These are phyloP conservation scores for Synodontis membranacea DNA, from an alignment of 2,113 vertebrate genomes.

Conservation along the genomic window DNA sequence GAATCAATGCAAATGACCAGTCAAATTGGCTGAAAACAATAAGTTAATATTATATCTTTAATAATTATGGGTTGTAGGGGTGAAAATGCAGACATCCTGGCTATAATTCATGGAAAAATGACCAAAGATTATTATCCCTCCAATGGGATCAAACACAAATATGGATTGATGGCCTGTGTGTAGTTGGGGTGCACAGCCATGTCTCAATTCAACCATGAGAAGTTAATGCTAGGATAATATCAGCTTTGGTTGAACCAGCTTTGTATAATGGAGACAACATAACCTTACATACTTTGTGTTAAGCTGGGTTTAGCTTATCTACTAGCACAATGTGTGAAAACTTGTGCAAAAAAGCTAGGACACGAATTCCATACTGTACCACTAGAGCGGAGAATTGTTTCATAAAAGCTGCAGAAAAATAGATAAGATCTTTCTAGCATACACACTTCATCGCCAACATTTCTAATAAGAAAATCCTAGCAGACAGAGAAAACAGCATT, in stretches of 20 bases:
- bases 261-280: slow-evolving; percentile 41
- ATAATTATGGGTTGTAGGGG: not conserved
- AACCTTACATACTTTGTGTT: slow-evolving; percentile 8
- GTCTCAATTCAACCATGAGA: slow-evolving; percentile 52
- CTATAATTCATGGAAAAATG: not conserved
- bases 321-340: not conserved
- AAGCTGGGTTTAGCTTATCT: not conserved
- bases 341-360: not conserved
- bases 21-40: not conserved
- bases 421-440: not conserved
- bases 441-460: not conserved
- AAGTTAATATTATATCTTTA: not conserved
- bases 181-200: not conserved
- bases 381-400: not conserved
- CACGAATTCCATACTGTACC: not conserved
- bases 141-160: not conserved
- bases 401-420: not conserved
- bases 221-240: slow-evolving; percentile 59
- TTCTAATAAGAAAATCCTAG: not conserved
- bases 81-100: not conserved
- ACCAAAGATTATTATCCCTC: not conserved
- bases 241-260: slow-evolving; percentile 38
- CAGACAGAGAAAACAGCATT: not conserved
- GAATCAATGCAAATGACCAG: not conserved
- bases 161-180: not conserved